These are phyloP conservation scores for Campylomormyrus numenius DNA, from an alignment of 2,113 vertebrate species.

Conservation along the genomic window DNA sequence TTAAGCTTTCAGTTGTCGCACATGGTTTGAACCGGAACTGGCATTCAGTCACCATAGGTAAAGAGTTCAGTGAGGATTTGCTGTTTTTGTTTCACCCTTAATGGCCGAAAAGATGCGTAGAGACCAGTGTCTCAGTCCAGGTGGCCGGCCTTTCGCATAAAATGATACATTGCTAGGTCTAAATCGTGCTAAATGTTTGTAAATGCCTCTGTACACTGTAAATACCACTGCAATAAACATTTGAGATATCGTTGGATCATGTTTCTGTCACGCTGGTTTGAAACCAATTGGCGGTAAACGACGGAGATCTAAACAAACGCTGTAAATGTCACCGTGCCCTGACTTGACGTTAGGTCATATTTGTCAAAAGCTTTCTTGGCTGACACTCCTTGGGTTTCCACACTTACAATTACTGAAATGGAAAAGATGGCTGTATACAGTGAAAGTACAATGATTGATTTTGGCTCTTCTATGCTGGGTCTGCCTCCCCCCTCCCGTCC, in stretches of 20 bases:
- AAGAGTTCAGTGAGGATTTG: background rate
- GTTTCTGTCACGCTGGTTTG: background rate
- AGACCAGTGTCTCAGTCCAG: background rate
- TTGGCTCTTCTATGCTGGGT: background rate
- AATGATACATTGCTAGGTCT: background rate
- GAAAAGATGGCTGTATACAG: background rate
- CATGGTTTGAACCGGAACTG: background rate
- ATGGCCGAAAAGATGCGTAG: background rate
- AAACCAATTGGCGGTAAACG: background rate
- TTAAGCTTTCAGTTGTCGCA: background rate
- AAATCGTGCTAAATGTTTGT: background rate
- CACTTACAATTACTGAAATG: conserved; percentile 1
- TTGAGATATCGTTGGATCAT: background rate
- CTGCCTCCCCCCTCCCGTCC: no score
- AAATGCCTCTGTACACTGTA: background rate
- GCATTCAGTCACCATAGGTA: background rate
- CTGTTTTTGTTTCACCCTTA: background rate
- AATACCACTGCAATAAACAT: background rate
- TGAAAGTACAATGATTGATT: background rate
- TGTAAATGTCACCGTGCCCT: background rate
- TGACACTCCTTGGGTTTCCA: background rate
- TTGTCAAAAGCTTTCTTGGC: background rate
- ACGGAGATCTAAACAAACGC: background rate
- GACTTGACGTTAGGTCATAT: background rate
- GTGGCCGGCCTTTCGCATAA: background rate